phyloP scores from a whole-genome alignment of 1,140 invertebrate species.

The Drosophila gunungcola region DNA sequence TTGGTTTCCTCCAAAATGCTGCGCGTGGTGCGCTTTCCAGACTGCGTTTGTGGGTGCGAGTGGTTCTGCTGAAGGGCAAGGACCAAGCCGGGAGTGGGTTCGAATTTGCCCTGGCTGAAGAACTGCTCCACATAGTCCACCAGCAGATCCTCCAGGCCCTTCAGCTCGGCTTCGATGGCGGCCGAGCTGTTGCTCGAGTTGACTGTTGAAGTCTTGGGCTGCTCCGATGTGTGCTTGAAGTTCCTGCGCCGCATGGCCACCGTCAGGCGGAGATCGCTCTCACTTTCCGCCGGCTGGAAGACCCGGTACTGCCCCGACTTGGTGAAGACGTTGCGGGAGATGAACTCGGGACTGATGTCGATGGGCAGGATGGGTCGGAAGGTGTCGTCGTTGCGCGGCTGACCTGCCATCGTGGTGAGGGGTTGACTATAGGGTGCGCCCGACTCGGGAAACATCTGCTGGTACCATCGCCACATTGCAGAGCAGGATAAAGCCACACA shows the following conservation, averaged over 20 bases:
- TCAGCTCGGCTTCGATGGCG: conserved; percentile 51
- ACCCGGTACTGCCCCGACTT: conserved; percentile 78
- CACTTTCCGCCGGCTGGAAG: conserved; percentile 70
- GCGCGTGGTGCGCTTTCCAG: conserved; percentile 23
- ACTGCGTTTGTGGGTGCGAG: not conserved
- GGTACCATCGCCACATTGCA: conserved; percentile 35
- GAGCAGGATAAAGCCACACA: conserved; percentile 44
- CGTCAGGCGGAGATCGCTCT: conserved; percentile 69
- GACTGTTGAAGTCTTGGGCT: conserved; percentile 8
- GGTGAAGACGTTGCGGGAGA: conserved; percentile 80
- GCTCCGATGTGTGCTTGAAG: conserved; percentile 42
- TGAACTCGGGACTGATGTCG: conserved; percentile 75
- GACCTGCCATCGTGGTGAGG: conserved; percentile 64
- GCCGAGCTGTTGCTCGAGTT: conserved; percentile 10
- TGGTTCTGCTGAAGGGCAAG: conserved; percentile 73
- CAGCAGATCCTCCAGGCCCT: conserved; percentile 67
- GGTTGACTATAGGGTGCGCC: conserved; percentile 59
- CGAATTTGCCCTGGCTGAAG: conserved; percentile 73
- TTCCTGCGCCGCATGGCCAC: conserved; percentile 62
- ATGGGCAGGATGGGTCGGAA: conserved; percentile 75
- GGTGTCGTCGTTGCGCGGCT: conserved; percentile 63
- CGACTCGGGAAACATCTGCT: conserved; percentile 1
- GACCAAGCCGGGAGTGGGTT: conserved; percentile 70
- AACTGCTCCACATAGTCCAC: conserved; percentile 76
- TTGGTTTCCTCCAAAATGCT: conserved; percentile 63